These are phyloP conservation scores for Sinocyclocheilus anshuiensis DNA, from an alignment of 2,113 vertebrate genomes.

Conservation along the genomic window DNA sequence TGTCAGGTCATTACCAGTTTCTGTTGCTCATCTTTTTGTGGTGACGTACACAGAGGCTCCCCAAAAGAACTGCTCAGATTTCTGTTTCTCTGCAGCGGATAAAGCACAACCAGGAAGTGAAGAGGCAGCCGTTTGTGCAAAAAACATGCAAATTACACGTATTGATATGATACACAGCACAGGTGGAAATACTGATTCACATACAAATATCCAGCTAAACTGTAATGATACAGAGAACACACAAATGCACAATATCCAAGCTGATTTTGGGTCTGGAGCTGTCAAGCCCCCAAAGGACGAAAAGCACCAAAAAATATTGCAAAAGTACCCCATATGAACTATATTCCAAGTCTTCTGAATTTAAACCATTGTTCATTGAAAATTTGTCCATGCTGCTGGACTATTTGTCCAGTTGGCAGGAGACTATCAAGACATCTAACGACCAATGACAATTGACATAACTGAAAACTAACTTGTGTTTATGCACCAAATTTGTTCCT, in stretches of 20 bases:
- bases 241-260: not conserved
- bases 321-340: no score
- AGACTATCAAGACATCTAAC: not conserved
- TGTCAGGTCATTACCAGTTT: constrained; percentile 51
- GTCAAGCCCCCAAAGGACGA: not conserved
- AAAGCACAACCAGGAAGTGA: constrained; percentile 21
- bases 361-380: not conserved
- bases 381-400: no score
- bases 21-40: constrained; percentile 54
- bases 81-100: constrained; percentile 35
- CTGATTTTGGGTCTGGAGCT: not conserved
- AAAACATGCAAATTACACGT: constrained; percentile 1
- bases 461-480: not conserved
- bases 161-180: not conserved
- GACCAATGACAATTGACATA: not conserved
- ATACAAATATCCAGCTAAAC: no score
- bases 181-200: not conserved
- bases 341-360: not conserved
- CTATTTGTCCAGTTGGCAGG: no score
- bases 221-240: not conserved
- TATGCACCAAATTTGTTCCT: not conserved
- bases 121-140: not conserved
- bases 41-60: constrained; percentile 66
- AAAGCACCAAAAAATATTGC: not conserved
- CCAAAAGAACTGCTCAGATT: constrained; percentile 79